A percentile compares a stretch with the other conserved stretches of the same genome.
phyloP scores from a whole-genome alignment of 2,797 vertebrate genomes.

The Distichodus sexfasciatus region DNA sequence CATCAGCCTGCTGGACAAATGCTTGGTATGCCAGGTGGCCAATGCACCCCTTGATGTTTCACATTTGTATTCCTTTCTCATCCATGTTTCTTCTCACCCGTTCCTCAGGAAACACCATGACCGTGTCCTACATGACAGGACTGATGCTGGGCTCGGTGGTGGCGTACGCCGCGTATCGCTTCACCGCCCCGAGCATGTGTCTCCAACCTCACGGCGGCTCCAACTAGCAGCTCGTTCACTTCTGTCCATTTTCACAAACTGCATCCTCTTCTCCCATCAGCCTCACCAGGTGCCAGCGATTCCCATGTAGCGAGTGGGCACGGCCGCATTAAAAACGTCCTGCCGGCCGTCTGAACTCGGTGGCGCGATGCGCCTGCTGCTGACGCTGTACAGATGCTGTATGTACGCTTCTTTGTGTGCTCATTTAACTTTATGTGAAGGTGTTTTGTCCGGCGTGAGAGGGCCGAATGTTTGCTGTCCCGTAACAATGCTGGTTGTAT shows the following conservation, averaged over 20 bases:
- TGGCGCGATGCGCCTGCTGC: no score
- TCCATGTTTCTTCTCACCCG: constrained; percentile 6
- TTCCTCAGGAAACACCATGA: constrained; percentile 94
- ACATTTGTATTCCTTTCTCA: not conserved
- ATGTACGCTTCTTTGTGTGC: constrained; percentile 41
- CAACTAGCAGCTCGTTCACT: constrained; percentile 70
- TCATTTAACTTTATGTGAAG: constrained; percentile 23
- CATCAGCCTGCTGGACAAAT: no score
- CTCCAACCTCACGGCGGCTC: constrained; percentile 64
- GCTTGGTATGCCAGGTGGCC: no score
- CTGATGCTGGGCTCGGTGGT: constrained; percentile 91
- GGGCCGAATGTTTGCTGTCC: constrained; percentile 16
- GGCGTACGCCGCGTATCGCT: constrained; percentile 92
- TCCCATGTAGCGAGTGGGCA: constrained; percentile 25
- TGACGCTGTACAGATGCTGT: constrained; percentile 40
- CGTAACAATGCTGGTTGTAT: constrained; percentile 15
- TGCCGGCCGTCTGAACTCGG: no score
- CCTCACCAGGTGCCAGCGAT: constrained; percentile 31
- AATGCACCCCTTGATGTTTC: no score
- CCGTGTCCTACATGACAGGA: constrained; percentile 95
- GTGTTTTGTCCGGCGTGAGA: constrained; percentile 22
- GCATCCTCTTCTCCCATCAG: constrained; percentile 20
- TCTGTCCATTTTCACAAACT: constrained; percentile 43
- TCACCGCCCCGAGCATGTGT: constrained; percentile 75
- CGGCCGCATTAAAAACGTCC: constrained; percentile 21